These are phyloP conservation scores for Ataeniobius toweri DNA, from an alignment of 2,797 vertebrate species.

Conservation along the genomic window DNA sequence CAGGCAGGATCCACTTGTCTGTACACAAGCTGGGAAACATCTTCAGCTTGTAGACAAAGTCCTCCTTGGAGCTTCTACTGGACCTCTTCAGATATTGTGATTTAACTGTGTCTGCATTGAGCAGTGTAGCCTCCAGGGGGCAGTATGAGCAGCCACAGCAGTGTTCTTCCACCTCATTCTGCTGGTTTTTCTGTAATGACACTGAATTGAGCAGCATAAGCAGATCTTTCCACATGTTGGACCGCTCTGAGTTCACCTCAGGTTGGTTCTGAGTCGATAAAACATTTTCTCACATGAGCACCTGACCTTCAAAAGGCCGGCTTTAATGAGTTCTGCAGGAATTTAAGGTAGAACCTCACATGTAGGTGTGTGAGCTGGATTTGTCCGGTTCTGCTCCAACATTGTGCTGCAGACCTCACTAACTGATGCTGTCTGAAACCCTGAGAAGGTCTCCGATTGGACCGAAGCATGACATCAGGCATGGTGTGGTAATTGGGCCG, in stretches of 20 bases:
- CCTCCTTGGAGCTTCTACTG: neutral
- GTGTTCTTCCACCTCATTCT: too few relatives aligned
- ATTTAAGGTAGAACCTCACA: neutral
- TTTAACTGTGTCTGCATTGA: accelerated
- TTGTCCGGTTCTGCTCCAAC: too few relatives aligned
- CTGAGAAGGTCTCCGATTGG: too few relatives aligned
- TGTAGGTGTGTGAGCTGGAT: neutral
- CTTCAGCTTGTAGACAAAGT: slow-evolving; percentile 78
- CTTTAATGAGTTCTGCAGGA: neutral
- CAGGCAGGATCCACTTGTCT: slow-evolving; percentile 83
- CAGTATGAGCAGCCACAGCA: neutral
- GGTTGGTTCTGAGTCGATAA: too few relatives aligned
- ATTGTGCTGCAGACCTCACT: neutral
- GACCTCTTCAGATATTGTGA: neutral
- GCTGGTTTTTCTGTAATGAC: too few relatives aligned
- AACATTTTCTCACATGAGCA: too few relatives aligned
- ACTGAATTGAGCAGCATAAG: too few relatives aligned
- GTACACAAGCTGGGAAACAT: slow-evolving; percentile 84
- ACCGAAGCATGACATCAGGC: too few relatives aligned
- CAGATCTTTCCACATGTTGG: too few relatives aligned
- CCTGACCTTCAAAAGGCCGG: too few relatives aligned
- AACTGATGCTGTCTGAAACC: neutral
- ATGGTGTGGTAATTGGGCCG: too few relatives aligned
- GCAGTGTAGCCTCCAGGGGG: neutral
- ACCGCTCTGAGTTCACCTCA: too few relatives aligned